Evolutionary conservation across 1,140 invertebrate genomes (phyloP).

Genomic region (Ceratina japonica): DNA sequence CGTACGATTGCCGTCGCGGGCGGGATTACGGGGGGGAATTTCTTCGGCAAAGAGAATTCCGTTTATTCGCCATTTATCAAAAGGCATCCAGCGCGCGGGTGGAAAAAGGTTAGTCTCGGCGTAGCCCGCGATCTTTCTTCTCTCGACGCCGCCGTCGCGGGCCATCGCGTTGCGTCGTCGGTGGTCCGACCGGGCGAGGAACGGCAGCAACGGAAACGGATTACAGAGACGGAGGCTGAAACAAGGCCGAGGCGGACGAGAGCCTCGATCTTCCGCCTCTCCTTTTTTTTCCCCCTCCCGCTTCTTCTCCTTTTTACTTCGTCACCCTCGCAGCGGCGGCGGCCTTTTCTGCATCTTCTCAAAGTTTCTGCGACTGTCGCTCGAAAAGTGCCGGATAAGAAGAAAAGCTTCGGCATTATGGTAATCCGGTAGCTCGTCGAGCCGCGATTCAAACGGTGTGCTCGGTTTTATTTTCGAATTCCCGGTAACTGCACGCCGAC

Average conservation of each 20-base stretch:
- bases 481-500: neutral
- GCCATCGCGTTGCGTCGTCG: no score
- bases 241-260: constrained; percentile 4
- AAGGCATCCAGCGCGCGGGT: constrained; percentile 20
- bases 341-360: constrained; percentile 39
- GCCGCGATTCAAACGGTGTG: constrained; percentile 31
- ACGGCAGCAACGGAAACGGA: constrained; percentile 45
- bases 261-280: constrained; percentile 39
- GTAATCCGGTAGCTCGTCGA: constrained; percentile 58
- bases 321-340: neutral
- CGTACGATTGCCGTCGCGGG: constrained; percentile 24
- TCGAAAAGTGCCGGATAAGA: constrained; percentile 63
- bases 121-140: constrained; percentile 1
- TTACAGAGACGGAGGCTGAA: constrained; percentile 35
- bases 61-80: constrained; percentile 62
- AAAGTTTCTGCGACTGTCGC: constrained; percentile 59
- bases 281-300: neutral
- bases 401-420: constrained; percentile 65
- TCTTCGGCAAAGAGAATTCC: constrained; percentile 13
- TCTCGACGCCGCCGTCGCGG: constrained; percentile 33
- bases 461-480: constrained; percentile 39
- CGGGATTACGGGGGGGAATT: constrained; percentile 49
- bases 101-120: constrained; percentile 49
- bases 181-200: constrained; percentile 32
- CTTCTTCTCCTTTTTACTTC: neutral